Evolutionary conservation across 2,888 invertebrate genomes (phyloP).

Genomic region (Tetramorium bicarinatum): DNA sequence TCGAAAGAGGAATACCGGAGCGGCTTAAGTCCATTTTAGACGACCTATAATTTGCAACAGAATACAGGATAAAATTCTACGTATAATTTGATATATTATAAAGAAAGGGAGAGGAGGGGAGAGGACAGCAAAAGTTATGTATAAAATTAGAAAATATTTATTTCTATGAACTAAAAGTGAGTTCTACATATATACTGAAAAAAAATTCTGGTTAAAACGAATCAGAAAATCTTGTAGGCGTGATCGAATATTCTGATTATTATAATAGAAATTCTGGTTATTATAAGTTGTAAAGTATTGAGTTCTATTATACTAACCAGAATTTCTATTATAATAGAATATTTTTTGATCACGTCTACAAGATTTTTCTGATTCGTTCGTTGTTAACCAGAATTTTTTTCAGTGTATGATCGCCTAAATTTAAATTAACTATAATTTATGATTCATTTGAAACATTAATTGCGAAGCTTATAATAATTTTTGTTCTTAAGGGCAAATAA

Average conservation of each 20-base stretch:
- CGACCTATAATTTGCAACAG: constrained; percentile 30
- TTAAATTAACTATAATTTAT: neutral
- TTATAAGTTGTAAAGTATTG: no score
- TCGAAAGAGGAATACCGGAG: constrained; percentile 65
- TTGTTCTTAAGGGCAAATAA: neutral
- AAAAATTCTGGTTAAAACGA: no score
- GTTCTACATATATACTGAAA: neutral
- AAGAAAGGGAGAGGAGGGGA: neutral
- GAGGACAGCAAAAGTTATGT: neutral
- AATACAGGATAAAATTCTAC: constrained; percentile 23
- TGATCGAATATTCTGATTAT: no score
- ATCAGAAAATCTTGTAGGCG: no score
- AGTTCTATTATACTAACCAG: no score
- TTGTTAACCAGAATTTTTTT: no score
- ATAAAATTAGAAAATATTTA: neutral
- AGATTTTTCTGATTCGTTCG: no score
- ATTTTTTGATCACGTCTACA: no score
- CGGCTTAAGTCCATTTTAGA: constrained; percentile 64
- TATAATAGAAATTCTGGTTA: no score
- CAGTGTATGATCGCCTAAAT: neutral
- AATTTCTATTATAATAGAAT: no score
- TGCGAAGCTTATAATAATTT: neutral
- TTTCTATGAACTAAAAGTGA: neutral
- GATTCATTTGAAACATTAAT: neutral
- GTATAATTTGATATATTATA: constrained; percentile 35